A percentile compares a stretch with the other conserved stretches of the same genome.
Evolutionary conservation across 2,797 vertebrate species (phyloP).

Genomic region (Hemibagrus guttatus): DNA sequence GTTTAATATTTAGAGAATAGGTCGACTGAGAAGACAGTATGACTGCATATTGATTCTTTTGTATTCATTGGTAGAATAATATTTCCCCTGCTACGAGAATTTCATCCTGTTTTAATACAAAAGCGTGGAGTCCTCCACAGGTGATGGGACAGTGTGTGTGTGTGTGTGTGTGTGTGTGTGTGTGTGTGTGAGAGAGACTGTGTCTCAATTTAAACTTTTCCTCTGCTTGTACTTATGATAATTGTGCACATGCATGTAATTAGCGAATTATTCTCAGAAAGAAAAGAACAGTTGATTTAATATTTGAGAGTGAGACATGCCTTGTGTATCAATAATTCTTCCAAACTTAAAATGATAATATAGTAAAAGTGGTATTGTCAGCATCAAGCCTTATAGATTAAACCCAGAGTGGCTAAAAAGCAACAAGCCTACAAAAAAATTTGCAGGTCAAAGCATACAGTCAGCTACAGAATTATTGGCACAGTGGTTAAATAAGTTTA

Average conservation of each 20-base stretch:
- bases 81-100: neutral
- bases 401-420: neutral
- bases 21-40: neutral
- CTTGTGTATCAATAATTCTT: neutral
- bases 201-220: neutral
- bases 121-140: neutral
- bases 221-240: neutral
- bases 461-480: neutral
- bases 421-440: neutral
- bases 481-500: too few relatives aligned
- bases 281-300: neutral
- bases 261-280: neutral
- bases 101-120: neutral
- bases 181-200: neutral
- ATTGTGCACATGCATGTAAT: too few relatives aligned
- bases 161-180: neutral
- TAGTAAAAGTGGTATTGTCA: neutral
- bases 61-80: neutral
- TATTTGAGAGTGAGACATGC: neutral
- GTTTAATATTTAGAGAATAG: neutral
- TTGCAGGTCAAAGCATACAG: neutral
- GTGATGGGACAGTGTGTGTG: neutral
- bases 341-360: neutral
- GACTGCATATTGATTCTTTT: neutral
- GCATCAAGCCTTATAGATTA: neutral